Evolutionary conservation across 1,140 invertebrate genomes (phyloP).

Genomic region (Drosophila neocordata): DNA sequence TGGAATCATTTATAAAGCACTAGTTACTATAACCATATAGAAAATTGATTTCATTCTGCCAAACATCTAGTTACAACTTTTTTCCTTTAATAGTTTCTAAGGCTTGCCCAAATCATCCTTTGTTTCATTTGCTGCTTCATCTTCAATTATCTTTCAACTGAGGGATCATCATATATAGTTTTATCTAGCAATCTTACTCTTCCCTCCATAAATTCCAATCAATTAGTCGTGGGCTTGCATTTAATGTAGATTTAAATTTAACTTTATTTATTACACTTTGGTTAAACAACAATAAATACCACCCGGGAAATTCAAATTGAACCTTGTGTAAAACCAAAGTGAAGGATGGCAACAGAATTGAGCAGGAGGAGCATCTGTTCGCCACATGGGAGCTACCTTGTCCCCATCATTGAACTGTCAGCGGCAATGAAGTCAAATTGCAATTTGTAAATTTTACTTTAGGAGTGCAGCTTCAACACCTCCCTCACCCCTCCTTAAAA

Average conservation of each 20-base stretch:
- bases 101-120: too few species aligned
- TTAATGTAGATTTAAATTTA: conserved; percentile 21
- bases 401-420: conserved; percentile 52
- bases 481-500: not conserved
- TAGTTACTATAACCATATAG: too few species aligned
- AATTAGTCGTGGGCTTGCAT: conserved; percentile 42
- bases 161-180: conserved; percentile 1
- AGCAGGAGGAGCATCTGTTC: conserved; percentile 47
- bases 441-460: conserved; percentile 25
- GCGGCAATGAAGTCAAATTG: conserved; percentile 39
- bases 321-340: conserved; percentile 7
- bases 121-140: not conserved
- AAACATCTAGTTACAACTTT: too few species aligned
- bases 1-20: too few species aligned
- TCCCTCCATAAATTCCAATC: conserved; percentile 22
- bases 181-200: conserved; percentile 16
- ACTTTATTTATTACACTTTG: conserved; percentile 55
- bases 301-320: conserved; percentile 27
- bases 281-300: conserved; percentile 58
- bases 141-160: not conserved
- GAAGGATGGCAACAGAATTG: conserved; percentile 1
- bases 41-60: too few species aligned
- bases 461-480: conserved; percentile 2
- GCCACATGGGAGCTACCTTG: conserved; percentile 68
- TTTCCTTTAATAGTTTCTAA: too few species aligned